These are phyloP conservation scores for Elysia chlorotica DNA, from an alignment of 1,140 invertebrate genomes.

Conservation along the genomic window DNA sequence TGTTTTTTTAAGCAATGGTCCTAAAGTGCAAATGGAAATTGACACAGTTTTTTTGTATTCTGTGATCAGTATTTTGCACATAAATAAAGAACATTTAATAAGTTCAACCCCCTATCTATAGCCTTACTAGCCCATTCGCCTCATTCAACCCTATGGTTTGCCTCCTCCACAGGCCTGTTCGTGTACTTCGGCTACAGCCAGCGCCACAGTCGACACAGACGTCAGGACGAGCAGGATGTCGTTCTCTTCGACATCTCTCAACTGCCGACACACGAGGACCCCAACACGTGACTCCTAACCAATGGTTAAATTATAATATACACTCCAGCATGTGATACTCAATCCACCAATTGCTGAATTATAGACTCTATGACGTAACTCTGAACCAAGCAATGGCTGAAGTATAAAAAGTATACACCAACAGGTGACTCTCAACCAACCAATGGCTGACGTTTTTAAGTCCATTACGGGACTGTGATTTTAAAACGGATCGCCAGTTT, in stretches of 20 bases:
- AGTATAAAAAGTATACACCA: not conserved
- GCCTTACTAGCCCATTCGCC: not conserved
- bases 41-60: too few species aligned
- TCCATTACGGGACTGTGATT: too few species aligned
- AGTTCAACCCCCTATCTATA: too few species aligned
- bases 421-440: not conserved
- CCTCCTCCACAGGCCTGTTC: constrained; percentile 70
- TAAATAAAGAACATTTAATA: too few species aligned
- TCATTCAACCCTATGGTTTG: not conserved
- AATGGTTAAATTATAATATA: not conserved
- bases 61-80: too few species aligned
- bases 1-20: too few species aligned
- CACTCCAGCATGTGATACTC: not conserved
- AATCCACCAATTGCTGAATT: not conserved
- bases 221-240: constrained; percentile 46
- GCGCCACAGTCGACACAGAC: constrained; percentile 77
- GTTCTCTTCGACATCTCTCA: constrained; percentile 46
- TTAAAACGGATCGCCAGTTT: too few species aligned
- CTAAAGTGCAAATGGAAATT: too few species aligned
- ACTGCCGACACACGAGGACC: not conserved
- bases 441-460: not conserved
- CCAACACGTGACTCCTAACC: not conserved
- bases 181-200: constrained; percentile 88
- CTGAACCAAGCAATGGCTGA: not conserved
- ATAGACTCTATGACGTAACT: not conserved